Base-by-base conservation (phyloP, 1,140 invertebrate genomes). In the Aphis gossypii region DNA sequence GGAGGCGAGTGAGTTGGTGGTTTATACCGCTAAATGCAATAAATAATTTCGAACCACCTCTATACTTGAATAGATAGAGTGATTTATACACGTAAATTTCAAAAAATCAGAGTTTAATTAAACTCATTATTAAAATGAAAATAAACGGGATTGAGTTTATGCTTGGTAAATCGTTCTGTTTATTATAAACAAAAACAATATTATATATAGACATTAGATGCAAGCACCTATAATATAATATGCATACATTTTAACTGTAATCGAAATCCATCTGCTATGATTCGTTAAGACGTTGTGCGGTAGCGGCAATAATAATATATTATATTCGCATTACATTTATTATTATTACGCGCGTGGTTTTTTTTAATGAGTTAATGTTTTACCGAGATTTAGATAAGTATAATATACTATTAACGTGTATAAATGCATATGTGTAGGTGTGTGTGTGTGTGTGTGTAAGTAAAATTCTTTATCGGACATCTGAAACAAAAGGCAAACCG, bases 291-390 rank as follows among this genome's bases (percentile, higher is more conserved):
- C 82, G 20, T 38, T 83, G 38, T 83, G 38, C 35, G 82, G 38
- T 83, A 83, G 21, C 38, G 23, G 21, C 8, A 83, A 38, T 83
- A 83, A 83, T 83, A 83, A 38, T 84, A 84, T 44, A 87, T 87
- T 87, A 46, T 87, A 87, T 48, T 87, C 14, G 25, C 84, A 46
- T 87, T 46, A 87, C 44, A 84, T 23, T 76, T 18, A 76, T n/a
- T 76, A 76, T 68, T 68, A 68, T 68, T 11, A n/a, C n/a, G 83
- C 21, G 21, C 41, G 21, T 87, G 44, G 84, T 51, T 87, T 87
- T 41, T 41, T 46, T 44, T 87, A 87, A 87, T 87, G 84, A 46
- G 83, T 86, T 87, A 46, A 87, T 46, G 41, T 87, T 48, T n/a
- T 18, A 44, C 84, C 44, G 84, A 46, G 41, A 87, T 46, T 87